These are phyloP conservation scores for Trichonephila clavata DNA, from an alignment of 1,140 invertebrate species.

Conservation along the genomic window DNA sequence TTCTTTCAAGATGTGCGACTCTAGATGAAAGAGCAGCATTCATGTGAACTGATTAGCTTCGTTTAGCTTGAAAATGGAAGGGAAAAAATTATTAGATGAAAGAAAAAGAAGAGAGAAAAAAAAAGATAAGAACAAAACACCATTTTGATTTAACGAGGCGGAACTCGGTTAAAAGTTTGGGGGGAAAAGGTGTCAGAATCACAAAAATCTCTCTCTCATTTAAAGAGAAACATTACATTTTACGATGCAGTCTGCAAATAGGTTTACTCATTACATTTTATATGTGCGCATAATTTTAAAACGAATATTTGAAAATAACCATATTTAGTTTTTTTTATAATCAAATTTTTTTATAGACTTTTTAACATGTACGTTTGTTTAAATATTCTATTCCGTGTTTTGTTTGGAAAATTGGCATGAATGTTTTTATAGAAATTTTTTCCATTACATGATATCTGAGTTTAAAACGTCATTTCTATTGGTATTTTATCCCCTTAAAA, in stretches of 20 bases:
- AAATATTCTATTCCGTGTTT: too few species aligned
- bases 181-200: neutral
- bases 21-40: slow-evolving; percentile 19
- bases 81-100: neutral
- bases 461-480: too few species aligned
- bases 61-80: slow-evolving; percentile 6
- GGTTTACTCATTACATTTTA: neutral
- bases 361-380: too few species aligned
- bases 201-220: neutral
- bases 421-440: too few species aligned
- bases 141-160: slow-evolving; percentile 50
- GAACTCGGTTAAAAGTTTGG: neutral
- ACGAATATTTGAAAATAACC: neutral
- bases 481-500: too few species aligned
- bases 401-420: too few species aligned
- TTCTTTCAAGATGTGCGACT: slow-evolving; percentile 3
- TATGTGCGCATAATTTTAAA: neutral
- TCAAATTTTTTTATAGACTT: too few species aligned
- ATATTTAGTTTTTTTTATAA: too few species aligned
- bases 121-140: slow-evolving; percentile 16
- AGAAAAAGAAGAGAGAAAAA: neutral
- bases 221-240: slow-evolving; percentile 28
- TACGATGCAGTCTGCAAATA: neutral
- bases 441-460: too few species aligned
- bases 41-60: slow-evolving; percentile 48